Evolutionary conservation across 2,797 vertebrate species (phyloP).

Genomic region (Vireo griseus): DNA sequence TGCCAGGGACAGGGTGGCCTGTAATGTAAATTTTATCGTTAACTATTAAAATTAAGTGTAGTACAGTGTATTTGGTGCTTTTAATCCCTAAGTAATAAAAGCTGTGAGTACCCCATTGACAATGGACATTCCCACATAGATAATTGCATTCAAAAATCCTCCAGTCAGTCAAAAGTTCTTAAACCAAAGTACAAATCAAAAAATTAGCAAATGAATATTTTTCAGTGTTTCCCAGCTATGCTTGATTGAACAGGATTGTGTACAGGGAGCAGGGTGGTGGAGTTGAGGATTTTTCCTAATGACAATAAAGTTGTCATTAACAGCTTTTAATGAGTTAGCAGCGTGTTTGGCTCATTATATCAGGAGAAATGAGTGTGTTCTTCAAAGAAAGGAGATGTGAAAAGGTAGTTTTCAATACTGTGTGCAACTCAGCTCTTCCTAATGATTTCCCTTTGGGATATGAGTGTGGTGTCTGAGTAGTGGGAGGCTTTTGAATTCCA

Average conservation of each 20-base stretch:
- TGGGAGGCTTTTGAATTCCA: not conserved
- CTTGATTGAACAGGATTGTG: not conserved
- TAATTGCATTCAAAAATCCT: not conserved
- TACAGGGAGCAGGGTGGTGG: not conserved
- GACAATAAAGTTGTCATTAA: not conserved
- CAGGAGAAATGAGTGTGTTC: not conserved
- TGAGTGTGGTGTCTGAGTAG: not conserved
- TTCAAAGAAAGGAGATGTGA: not conserved
- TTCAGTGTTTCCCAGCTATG: not conserved
- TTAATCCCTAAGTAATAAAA: not conserved
- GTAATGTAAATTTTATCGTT: not conserved
- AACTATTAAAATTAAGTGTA: not conserved
- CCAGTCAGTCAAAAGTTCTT: not conserved
- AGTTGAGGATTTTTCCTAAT: not conserved
- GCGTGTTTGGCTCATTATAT: not conserved
- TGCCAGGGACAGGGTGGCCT: not conserved
- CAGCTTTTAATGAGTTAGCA: not conserved
- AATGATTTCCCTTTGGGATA: not conserved
- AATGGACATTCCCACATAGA: fast-evolving
- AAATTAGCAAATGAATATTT: not conserved
- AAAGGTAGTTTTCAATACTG: not conserved
- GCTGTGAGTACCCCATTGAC: not conserved
- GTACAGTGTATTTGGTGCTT: not conserved
- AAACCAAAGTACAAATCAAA: not conserved
- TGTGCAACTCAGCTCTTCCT: not conserved